These are phyloP conservation scores for Romanogobio albipinnatus DNA, from an alignment of 2,113 vertebrate species.

Conservation along the genomic window DNA sequence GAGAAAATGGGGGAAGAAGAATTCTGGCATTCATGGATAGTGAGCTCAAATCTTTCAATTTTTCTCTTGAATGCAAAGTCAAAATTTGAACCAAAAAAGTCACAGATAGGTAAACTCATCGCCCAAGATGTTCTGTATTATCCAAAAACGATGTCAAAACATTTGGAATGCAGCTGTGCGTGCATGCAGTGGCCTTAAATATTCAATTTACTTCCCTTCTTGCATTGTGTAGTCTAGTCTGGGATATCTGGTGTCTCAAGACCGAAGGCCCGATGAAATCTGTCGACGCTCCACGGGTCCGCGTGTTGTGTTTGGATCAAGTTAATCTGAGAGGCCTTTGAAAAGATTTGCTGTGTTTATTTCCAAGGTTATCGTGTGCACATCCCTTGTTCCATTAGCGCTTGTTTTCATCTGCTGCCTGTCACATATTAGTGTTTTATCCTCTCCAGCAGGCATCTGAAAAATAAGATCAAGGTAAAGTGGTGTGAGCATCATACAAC, in stretches of 20 bases:
- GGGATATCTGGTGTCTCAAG: background rate
- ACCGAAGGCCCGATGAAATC: background rate
- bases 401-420: background rate
- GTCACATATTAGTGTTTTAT: background rate
- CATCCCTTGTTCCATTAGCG: conserved; percentile 13
- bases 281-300: background rate
- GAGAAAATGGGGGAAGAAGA: background rate
- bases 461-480: conserved; percentile 35
- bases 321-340: conserved; percentile 8
- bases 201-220: background rate
- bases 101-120: too few species aligned
- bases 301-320: background rate
- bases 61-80: background rate
- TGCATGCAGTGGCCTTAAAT: background rate
- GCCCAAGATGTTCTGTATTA: background rate
- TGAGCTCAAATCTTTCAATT: background rate
- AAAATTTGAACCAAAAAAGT: background rate
- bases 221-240: too few species aligned
- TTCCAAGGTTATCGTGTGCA: conserved; percentile 21
- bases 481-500: background rate
- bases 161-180: background rate
- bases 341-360: conserved; percentile 21
- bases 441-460: background rate
- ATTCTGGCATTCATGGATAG: background rate
- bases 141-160: background rate